Evolutionary conservation across 2,797 vertebrate genomes (phyloP), one percentile per base, ranked within the genome.

Genomic region (Microtus californicus): DNA sequence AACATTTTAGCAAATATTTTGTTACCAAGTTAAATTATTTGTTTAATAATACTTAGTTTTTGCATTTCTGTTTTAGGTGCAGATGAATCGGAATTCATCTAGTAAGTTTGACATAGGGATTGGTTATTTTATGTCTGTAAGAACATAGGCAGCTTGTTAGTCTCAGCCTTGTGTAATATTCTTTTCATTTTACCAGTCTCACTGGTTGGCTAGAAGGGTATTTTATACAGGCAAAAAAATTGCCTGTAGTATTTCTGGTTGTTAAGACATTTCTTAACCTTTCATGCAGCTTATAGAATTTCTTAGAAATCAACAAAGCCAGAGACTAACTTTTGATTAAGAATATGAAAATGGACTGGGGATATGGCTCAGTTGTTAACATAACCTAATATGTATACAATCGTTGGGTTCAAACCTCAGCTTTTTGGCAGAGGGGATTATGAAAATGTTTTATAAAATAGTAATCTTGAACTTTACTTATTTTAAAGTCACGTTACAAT

Each of bases 71-170:
- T 98, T 98, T 97, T 98, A 99, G 99, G 99, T 99, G 97, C 99
- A 99, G 98, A 99, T 99, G 98, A 99, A 99, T 98, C 99, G 98
- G 98, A 99, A 99, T 98, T 99, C 99, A 95, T 99, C 99, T 98
- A 99, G 99, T 99, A 99, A 99, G 99, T 99, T 97, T 99, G 29
- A 96, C 54, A 83, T 65, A 94, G 96, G 91, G 95, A 81, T 87
- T 97, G 56, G 4, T 96, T 95, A 82, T 92, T 83, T 95, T 56
- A 5, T 96, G 51, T 65, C 25, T 97, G 1, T 93, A 95, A 83
- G 93, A 91, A 82, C 95, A 37, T 97, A 91, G 25, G 3, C 93
- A 93, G 45, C 77, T 89, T 93, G 74, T 67, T 96, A 54, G 86
- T 88, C 48, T 92, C 78, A 89, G 37, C 23, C 43, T 91, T 91